Evolutionary conservation across 2,113 vertebrate genomes (phyloP).

Genomic region (Marmota flaviventris): DNA sequence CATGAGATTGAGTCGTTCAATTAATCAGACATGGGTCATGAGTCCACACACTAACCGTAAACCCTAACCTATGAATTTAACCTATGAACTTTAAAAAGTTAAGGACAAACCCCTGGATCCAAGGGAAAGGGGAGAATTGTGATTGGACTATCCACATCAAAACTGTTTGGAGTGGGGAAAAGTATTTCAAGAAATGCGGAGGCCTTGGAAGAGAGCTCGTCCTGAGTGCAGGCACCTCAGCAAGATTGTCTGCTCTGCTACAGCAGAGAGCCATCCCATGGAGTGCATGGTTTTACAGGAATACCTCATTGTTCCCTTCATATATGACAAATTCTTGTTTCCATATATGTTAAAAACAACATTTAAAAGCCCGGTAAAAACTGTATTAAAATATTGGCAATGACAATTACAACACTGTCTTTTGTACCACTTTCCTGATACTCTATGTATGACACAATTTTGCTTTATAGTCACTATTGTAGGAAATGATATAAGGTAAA

Average conservation of each 20-base stretch:
- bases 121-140: not conserved
- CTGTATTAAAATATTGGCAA: not conserved
- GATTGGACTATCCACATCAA: not conserved
- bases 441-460: not conserved
- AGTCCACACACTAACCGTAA: not conserved
- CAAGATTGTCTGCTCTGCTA: not conserved
- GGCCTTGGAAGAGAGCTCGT: not conserved
- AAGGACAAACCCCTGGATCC: not conserved
- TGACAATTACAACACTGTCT: not conserved
- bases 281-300: not conserved
- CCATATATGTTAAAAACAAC: not conserved
- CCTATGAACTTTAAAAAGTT: not conserved
- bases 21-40: not conserved
- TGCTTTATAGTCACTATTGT: not conserved
- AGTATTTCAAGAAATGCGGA: not conserved
- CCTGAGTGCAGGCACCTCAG: not conserved
- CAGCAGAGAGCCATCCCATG: not conserved
- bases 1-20: not conserved
- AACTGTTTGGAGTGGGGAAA: not conserved
- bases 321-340: not conserved
- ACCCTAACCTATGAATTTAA: not conserved
- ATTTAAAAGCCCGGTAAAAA: not conserved
- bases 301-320: not conserved
- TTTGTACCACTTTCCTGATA: not conserved
- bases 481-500: not conserved